Base-by-base conservation (phyloP, 2,113 vertebrate genomes). In the Seriola aureovittata region DNA sequence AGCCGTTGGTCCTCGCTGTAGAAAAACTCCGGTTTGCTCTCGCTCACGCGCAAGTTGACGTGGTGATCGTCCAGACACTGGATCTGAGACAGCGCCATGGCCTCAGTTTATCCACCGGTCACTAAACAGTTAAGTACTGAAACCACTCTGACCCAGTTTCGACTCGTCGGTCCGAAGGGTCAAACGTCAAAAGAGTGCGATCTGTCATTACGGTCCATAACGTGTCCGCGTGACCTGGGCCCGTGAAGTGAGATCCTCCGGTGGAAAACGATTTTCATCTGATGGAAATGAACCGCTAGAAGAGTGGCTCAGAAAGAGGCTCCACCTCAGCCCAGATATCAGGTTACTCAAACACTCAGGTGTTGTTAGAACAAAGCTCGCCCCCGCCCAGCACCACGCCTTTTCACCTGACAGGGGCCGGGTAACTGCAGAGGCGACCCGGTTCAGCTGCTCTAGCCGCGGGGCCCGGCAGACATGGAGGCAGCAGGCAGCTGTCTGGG, bases 1-100 rank as follows among this genome's bases (percentile, higher is more conserved):
- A 98, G 89, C 77, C 98, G 92, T 76, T 99, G 98, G 80, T 97
- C 96, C 93, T 99, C 98, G 32, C 98, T 98, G 88, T 99, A 99
- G 93, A 98, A 98, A 81, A 99, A 99, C 93, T 99, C 98, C 0
- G 98, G 97, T 69, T 99, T 99, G 92, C 96, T 87, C 92, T 99
- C 97, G 23, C 96, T 98, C 80, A 97, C 93, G 60, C 98, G 95
- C 96, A 95, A 98, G 95, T 99, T 99, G 81, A 99, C 96, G 71
- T 99, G 96, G 90, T 96, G 96, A 66, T 99, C 94, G 34, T 99
- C 97, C 89, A 99, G 92, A 80, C 98, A 99, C 90, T 98, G 97
- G 57, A 99, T 91, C 93, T 99, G 98, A 44, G 98, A 99, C 82
- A 97, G 88, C 78, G 98, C 98, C 98, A 99, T 95, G 73, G 3